Evolutionary conservation across 1,140 invertebrate genomes (phyloP), one percentile per base, ranked within the genome.

Genomic region (Aphelinus certus): DNA sequence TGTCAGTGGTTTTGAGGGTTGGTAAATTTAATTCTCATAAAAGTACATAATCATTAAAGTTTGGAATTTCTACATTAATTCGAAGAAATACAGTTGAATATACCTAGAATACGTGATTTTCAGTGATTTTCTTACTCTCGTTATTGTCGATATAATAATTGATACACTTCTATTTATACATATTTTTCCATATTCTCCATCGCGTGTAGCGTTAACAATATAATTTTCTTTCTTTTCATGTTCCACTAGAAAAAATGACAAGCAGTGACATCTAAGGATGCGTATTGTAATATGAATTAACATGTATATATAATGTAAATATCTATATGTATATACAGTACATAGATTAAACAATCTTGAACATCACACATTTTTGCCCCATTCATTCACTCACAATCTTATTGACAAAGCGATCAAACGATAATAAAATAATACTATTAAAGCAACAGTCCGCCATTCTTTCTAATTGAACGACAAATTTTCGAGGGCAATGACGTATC

Each of bases 101-200:
- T 83, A 80, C 76, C 82, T 83, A 82, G 47, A 85, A 82, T 77
- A 77, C 83, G 82, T 80, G 45, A 82, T 78, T 84, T 86, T 85
- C 79, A 80, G 79, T 83, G 69, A 47, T 77, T 78, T 75, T 56
- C 65, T 75, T 53, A 57, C 60, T 70, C 74, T 65, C 26, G 64
- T 85, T 86, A 86, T 87, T 87, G 84, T 86, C 85, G 76, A 80
- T 81, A 81, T 81, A 80, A 79, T 85, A 85, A 85, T 83, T 84
- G 80, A 85, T 81, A 79, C 74, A 82, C 68, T 81, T 80, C 79
- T 46, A 57, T 77, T 47, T 63, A 55, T 69, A 61, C 53, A 74
- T 55, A 62, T 45, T 43, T 67, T 65, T 69, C 26, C 46, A 60
- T 55, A 55, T 42, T 69, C 49, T 26, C 43, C 42, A 26, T 9